Percentiles rank a stretch among this genome's conserved stretches.
These are phyloP conservation scores for Lagodon rhomboides DNA, from an alignment of 2,797 vertebrate species.

Conservation along the genomic window DNA sequence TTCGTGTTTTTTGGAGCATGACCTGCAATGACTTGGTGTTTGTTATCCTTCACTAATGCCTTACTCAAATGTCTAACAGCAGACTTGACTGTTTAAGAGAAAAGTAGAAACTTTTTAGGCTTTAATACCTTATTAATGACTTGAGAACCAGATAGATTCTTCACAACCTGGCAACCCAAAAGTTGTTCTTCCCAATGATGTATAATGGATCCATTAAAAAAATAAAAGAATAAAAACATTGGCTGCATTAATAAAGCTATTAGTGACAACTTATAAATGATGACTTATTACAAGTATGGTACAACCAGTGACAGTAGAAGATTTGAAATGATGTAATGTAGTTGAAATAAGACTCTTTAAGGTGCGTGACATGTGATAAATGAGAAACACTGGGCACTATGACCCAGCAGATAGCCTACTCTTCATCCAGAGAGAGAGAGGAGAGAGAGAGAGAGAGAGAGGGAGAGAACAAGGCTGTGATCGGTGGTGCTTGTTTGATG, in stretches of 20 bases:
- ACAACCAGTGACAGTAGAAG: not conserved
- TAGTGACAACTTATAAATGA: not conserved
- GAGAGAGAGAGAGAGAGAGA: conserved; percentile 19
- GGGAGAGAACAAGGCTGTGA: conserved; percentile 47
- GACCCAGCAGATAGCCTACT: conserved; percentile 81
- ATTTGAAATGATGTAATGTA: not conserved
- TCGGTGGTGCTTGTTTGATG: conserved; percentile 80
- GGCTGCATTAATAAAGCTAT: not conserved
- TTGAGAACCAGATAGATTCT: not conserved
- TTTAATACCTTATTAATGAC: no score
- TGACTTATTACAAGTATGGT: not conserved
- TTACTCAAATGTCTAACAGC: not conserved
- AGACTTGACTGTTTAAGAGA: not conserved
- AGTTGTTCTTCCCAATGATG: not conserved
- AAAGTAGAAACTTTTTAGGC: no score
- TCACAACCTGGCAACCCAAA: not conserved
- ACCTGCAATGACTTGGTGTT: not conserved
- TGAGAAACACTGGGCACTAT: conserved; percentile 79
- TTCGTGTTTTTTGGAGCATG: no score
- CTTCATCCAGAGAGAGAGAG: conserved; percentile 49
- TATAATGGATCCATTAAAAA: no score
- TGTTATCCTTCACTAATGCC: not conserved
- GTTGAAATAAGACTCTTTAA: not conserved
- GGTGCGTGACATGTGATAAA: conserved; percentile 12
- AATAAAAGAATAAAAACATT: not conserved